Percentiles rank a stretch among this genome's conserved stretches.
Evolutionary conservation across 2,888 invertebrate genomes (phyloP).

Genomic region (Xylocampa areola): DNA sequence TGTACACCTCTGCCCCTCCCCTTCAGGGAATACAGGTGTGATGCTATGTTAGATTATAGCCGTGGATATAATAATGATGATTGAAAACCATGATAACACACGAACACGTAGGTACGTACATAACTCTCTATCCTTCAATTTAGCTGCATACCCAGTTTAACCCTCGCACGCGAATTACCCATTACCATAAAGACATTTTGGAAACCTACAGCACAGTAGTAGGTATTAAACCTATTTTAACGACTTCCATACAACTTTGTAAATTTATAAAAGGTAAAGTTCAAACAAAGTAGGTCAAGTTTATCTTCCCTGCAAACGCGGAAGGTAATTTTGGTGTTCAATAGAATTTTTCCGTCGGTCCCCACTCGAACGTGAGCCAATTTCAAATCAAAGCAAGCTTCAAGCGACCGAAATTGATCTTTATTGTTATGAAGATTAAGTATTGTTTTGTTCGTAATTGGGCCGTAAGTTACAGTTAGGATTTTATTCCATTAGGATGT

Average conservation of each 20-base stretch:
- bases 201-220: slow-evolving; percentile 30
- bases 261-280: slow-evolving; percentile 52
- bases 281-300: slow-evolving; percentile 64
- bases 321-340: slow-evolving; percentile 62
- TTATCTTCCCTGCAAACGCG: slow-evolving; percentile 56
- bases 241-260: slow-evolving; percentile 55
- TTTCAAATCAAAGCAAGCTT: slow-evolving; percentile 49
- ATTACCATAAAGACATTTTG: slow-evolving; percentile 42
- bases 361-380: slow-evolving; percentile 59
- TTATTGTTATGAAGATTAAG: slow-evolving; percentile 23
- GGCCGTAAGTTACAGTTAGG: slow-evolving; percentile 18
- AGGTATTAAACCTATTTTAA: slow-evolving; percentile 58
- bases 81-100: neutral
- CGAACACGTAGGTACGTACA: neutral
- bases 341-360: slow-evolving; percentile 60
- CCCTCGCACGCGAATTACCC: slow-evolving; percentile 45
- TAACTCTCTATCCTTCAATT: slow-evolving; percentile 10
- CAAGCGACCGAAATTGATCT: slow-evolving; percentile 39
- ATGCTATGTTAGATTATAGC: too few species aligned
- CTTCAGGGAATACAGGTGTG: too few species aligned
- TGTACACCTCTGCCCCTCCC: too few species aligned
- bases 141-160: slow-evolving; percentile 5
- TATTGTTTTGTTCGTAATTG: slow-evolving; percentile 22
- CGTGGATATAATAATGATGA: neutral
- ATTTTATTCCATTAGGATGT: slow-evolving; percentile 53